Base-by-base conservation (phyloP, 2,113 vertebrate species). In the Lamprologus ornatipinnis region DNA sequence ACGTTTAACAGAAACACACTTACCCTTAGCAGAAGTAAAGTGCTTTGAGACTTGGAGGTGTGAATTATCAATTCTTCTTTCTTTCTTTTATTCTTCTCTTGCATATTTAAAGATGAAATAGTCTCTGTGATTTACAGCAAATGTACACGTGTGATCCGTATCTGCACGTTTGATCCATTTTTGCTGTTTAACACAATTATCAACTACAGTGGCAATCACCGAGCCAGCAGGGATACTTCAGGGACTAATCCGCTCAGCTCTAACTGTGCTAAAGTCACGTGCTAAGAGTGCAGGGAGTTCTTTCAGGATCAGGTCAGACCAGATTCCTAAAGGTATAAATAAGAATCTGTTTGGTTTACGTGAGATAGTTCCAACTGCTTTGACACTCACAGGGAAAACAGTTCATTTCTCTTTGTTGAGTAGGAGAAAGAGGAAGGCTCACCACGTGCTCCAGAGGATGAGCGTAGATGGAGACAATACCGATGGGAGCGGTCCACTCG, bases 401-500 rank as follows among this genome's bases (percentile, higher is more conserved):
- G 21, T 73, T 28, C 3, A 47, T 47, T 73, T 73, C 60, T 21
- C 0, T 65, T 65, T 65, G 33, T 37, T 65, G 19, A 45, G 19
- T 3, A 11, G 33, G 11, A 14, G 33, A 7, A 15, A 6, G 26
- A 6, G 45, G 15, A 73, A 57, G 6, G 37, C 94, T 97, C 93
- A 99, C 99, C 93, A 97, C 28, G 1, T 99, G 98, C 14, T 99
- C 98, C 15, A 98, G 3, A 0, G 98, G 98, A 88, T 99, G 98
- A 78, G 97, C 97, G 1, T 99, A 99, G 19, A 98, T 94, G 28
- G 96, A 95, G 68, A 97, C 94, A 8, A 99, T 45, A 0, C 98
- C 97, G 0, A 99, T 94, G 82, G 99, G 98, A 5, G 98, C 98
- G 0, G 99, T 99, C 98, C 98, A 99, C 89, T 99, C 98, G 0